A percentile compares a stretch with the other conserved stretches of the same genome.
phyloP scores from a whole-genome alignment of 2,113 vertebrate species.

The Anhinga anhinga region DNA sequence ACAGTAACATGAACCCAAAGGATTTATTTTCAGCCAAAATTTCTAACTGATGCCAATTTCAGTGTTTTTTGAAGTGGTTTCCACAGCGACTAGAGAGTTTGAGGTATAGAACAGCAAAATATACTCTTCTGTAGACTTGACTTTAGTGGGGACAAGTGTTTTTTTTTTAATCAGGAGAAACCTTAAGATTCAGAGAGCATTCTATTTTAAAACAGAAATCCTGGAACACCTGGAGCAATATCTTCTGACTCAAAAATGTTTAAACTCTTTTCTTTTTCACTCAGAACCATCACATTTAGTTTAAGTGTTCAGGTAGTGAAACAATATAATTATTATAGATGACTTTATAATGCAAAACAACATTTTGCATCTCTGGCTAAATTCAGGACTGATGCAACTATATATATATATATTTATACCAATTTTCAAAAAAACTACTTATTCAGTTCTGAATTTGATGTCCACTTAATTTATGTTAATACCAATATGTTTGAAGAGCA shows the following conservation, averaged over 20 bases:
- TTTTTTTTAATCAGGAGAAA: not conserved
- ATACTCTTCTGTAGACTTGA: not conserved
- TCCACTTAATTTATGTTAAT: not conserved
- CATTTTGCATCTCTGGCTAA: not conserved
- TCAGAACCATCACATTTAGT: not conserved
- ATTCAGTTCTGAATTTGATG: not conserved
- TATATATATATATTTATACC: not conserved
- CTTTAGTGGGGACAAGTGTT: not conserved
- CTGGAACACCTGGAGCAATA: not conserved
- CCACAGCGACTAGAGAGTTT: not conserved
- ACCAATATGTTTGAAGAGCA: not conserved
- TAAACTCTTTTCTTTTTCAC: not conserved
- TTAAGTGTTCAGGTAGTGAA: not conserved
- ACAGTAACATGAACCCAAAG: not conserved
- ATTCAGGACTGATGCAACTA: not conserved
- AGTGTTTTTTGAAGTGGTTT: not conserved
- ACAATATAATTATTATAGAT: not conserved
- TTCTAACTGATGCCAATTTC: not conserved
- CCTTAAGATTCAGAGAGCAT: not conserved
- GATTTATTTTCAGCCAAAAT: not conserved
- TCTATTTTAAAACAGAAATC: not conserved
- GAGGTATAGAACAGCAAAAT: not conserved
- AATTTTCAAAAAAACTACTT: not conserved
- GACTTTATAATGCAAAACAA: not conserved
- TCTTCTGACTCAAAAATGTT: not conserved